Evolutionary conservation across 2,888 invertebrate genomes (phyloP).

Genomic region (Epiblema foenella): DNA sequence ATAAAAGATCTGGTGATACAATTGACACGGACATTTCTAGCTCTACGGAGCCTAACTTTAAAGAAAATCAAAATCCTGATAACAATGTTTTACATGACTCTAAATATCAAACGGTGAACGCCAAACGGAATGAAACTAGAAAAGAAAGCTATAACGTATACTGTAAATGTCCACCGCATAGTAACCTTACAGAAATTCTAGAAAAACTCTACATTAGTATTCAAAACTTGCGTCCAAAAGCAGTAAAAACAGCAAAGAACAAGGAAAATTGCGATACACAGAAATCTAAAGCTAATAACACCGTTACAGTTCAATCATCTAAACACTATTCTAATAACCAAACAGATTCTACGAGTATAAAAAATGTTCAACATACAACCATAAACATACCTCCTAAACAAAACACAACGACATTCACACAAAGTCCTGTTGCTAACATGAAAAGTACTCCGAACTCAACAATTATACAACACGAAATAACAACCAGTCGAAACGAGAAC

Average conservation of each 20-base stretch:
- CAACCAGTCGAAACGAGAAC: background rate
- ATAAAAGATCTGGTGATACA: slow-evolving; percentile 56
- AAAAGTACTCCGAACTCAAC: background rate
- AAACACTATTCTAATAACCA: background rate
- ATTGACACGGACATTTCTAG: slow-evolving; percentile 40
- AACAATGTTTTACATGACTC: background rate
- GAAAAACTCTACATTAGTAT: slow-evolving; percentile 10
- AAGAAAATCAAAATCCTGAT: background rate
- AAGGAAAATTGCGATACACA: background rate
- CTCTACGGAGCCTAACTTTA: background rate
- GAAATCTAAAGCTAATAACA: background rate
- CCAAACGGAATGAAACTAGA: background rate
- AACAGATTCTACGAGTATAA: background rate
- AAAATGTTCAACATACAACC: background rate
- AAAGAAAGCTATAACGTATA: background rate
- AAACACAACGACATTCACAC: background rate
- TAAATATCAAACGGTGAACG: background rate
- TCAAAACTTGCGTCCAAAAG: background rate
- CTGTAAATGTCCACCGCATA: slow-evolving; percentile 1
- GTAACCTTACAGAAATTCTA: background rate
- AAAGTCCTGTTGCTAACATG: background rate
- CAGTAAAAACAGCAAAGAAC: background rate
- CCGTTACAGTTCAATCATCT: background rate
- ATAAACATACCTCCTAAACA: background rate
- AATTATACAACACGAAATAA: background rate